Percentiles rank a stretch among this genome's conserved stretches.
Conservation (phyloP, 2,888 invertebrate species). For the Lasioglossum lativentre region DNA sequence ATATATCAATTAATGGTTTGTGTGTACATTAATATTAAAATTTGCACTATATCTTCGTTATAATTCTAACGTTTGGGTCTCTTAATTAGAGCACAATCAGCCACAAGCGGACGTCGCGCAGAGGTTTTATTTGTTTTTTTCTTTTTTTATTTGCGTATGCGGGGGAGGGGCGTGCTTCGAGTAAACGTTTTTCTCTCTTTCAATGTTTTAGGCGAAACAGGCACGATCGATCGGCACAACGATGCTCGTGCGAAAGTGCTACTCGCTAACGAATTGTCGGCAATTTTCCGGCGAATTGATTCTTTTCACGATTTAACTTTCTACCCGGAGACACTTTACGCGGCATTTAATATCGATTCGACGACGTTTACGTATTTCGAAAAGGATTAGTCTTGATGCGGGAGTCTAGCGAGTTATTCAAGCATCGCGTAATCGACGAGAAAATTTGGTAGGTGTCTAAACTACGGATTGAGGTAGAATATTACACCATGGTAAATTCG, state of each 20-base stretch:
- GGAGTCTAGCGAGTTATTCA: slow-evolving; percentile 10
- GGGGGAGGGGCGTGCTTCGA: slow-evolving; percentile 17
- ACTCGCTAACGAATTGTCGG: neutral
- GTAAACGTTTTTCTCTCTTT: slow-evolving; percentile 27
- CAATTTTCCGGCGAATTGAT: neutral
- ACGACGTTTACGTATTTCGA: slow-evolving; percentile 23
- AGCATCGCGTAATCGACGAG: slow-evolving; percentile 20
- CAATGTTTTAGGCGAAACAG: slow-evolving; percentile 39
- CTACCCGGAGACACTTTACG: neutral
- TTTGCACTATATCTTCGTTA: slow-evolving; percentile 68
- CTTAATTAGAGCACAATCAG: slow-evolving; percentile 42
- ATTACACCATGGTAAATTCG: slow-evolving; percentile 54
- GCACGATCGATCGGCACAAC: slow-evolving; percentile 61
- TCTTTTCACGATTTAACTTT: neutral
- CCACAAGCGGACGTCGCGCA: slow-evolving; percentile 42
- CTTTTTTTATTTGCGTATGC: neutral
- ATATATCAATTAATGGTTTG: slow-evolving; percentile 29
- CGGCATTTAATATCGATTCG: neutral
- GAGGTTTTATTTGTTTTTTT: slow-evolving; percentile 12
- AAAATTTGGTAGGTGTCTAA: slow-evolving; percentile 44
- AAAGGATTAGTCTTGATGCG: slow-evolving; percentile 5
- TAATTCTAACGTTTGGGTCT: slow-evolving; percentile 48
- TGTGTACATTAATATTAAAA: slow-evolving; percentile 64
- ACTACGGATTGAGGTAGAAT: slow-evolving; percentile 67
- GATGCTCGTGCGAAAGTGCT: slow-evolving; percentile 18